Evolutionary conservation across 92 coral and sea anemone species (phyloP), one percentile per base, ranked within the genome.

Genomic region (Epizoanthus illoricatus): DNA sequence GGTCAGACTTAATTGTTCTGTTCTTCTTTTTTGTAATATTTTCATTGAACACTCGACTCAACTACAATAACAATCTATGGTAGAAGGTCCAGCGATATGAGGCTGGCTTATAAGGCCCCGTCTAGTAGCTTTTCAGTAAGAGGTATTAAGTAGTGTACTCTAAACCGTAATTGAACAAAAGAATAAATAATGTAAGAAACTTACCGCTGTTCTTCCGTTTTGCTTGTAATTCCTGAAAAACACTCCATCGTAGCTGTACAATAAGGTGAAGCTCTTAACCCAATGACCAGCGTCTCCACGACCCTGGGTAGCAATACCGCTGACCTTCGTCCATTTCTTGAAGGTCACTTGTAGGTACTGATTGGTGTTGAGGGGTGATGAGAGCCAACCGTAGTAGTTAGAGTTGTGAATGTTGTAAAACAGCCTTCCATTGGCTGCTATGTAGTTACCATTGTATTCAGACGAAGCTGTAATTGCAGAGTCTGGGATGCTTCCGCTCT

Each of bases 391-490:
- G 42, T 13, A 21, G 23, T 60, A 61, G 15, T 0, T 39, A 5
- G 45, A 19, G 23, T 5, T 19, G 3, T 41, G 45, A 4, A 49
- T 39, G 45, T 62, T 61, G 33, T 33, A 40, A 56, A 56, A 76
- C 5, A 76, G 49, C 8, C 81, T 40, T 2, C 81, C 81, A 28
- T 76, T 60, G 5, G 21, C 15, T 6, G 81, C 58, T 4, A 60
- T 6, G 58, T 76, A 76, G 68, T 76, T 40, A 0, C 42, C 57
- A 57, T 76, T 76, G 23, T 76, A 62, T 11, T 76, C 41, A 5
- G 81, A 16, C 40, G 81, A 76, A 20, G 81, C 81, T 13, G 81
- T 76, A 9, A 76, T 40, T 7, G 81, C 81, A 18, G 81, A 76
- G 12, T 4, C 28, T 18, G 69, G 69, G 9, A 76, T 76, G n/a